Conservation (phyloP, 2,888 invertebrate genomes). For the Antheraea yamamai region DNA sequence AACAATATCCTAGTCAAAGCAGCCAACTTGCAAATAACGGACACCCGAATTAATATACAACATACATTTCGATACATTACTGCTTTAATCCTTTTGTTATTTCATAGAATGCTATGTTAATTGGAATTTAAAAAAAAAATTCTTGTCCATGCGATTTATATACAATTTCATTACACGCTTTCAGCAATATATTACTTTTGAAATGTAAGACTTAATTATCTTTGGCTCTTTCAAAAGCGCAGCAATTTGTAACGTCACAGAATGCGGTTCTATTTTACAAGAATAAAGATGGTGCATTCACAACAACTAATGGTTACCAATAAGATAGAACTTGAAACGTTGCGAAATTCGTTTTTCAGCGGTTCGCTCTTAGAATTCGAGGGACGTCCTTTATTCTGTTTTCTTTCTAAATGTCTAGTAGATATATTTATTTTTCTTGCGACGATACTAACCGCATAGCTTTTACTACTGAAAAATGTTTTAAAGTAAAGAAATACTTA, state of each 20-base stretch:
- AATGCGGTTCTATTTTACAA: background rate
- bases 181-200: too few relatives aligned
- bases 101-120: too few relatives aligned
- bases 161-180: background rate
- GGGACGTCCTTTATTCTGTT: background rate
- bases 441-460: background rate
- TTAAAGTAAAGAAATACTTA: background rate
- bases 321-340: background rate
- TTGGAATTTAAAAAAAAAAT: too few relatives aligned
- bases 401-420: background rate
- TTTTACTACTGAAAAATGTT: background rate
- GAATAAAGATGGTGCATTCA: conserved; percentile 2
- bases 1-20: too few relatives aligned
- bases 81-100: too few relatives aligned
- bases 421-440: background rate
- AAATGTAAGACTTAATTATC: background rate
- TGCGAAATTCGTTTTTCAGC: background rate
- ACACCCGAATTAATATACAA: too few relatives aligned
- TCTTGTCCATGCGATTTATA: too few relatives aligned
- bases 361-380: background rate
- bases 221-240: background rate
- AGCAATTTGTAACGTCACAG: background rate
- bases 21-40: too few relatives aligned
- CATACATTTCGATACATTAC: too few relatives aligned
- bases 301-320: background rate